phyloP scores from a whole-genome alignment of 2,113 vertebrate species.

The Psettodes erumei region DNA sequence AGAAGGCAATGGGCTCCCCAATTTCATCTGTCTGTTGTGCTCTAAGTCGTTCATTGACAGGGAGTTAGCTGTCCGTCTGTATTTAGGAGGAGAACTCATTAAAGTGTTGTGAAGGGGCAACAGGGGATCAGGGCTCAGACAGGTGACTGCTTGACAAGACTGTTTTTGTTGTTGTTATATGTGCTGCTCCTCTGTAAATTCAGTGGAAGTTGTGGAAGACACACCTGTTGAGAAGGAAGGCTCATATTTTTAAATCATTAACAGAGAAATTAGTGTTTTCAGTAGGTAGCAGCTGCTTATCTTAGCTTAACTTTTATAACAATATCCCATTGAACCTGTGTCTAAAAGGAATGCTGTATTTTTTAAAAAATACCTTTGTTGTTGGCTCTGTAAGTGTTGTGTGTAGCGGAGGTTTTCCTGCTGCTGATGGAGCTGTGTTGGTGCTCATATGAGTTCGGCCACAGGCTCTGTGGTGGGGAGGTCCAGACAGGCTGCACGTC shows the following conservation, averaged over 20 bases:
- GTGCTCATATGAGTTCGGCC: conserved; percentile 34
- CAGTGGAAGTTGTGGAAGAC: conserved; percentile 2
- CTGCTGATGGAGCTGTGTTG: conserved; percentile 32
- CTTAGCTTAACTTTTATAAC: neutral
- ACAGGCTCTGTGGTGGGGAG: conserved; percentile 47
- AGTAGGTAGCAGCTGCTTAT: neutral
- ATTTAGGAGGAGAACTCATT: conserved; percentile 68
- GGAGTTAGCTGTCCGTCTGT: conserved; percentile 36
- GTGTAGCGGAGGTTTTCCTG: conserved; percentile 10
- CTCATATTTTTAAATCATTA: neutral
- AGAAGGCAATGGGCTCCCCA: conserved; percentile 33
- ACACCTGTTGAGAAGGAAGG: neutral
- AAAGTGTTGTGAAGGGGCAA: conserved; percentile 46
- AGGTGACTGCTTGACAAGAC: conserved; percentile 49
- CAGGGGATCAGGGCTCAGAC: conserved; percentile 42
- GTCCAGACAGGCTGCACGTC: conserved; percentile 39
- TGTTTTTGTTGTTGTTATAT: conserved; percentile 37
- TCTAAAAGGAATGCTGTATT: neutral
- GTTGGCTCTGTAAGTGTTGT: neutral
- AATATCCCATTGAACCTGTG: neutral
- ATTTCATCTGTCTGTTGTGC: conserved; percentile 52
- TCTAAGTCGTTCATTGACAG: conserved; percentile 53
- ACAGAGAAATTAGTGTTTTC: neutral
- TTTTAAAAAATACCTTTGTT: conserved; percentile 25
- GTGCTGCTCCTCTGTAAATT: conserved; percentile 12